Base-by-base conservation (phyloP, 2,888 invertebrate species). In the Philaethria dido region DNA sequence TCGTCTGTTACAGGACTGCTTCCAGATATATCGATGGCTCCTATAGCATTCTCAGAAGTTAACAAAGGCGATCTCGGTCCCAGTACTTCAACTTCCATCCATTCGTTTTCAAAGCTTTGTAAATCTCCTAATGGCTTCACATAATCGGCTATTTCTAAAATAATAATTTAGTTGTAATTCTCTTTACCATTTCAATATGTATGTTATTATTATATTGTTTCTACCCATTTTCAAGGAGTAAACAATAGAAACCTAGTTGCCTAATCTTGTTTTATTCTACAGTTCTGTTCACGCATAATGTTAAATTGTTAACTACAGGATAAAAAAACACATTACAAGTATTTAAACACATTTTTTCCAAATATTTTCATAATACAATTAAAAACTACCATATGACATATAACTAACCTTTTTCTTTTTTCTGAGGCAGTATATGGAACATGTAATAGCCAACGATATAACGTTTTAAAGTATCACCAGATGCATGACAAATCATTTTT, bases 361-460 rank as follows among this genome's bases (percentile, higher is more conserved):
- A n/a, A n/a, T n/a, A n/a, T n/a, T n/a, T n/a, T n/a, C n/a, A 29
- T 29, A 29, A 29, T 29, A 29, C 29, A 29, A n/a, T n/a, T n/a
- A n/a, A n/a, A n/a, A n/a, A n/a, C n/a, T n/a, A n/a, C n/a, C n/a
- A n/a, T n/a, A n/a, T n/a, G n/a, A n/a, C n/a, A n/a, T n/a, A n/a
- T n/a, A 2, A 36, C 45, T 18, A 39, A 70, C 73, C 73, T 39
- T 73, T 73, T 18, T 64, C 70, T 63, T 94, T 95, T 73, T 95
- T 95, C 71, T 94, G 95, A 33, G 94, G 93, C 2, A 96, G 94
- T 71, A 99, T 95, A 80, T 96, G 97, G 81, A 98, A 99, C 78
- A 99, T 94, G 83, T 97, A 98, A 88, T 99, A 99, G 0, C 99
- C 99, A 68, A 97, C 95, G 55, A 97, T 94, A 78, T 98, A 97